Percentiles rank a stretch among this genome's conserved stretches.
phyloP scores from a whole-genome alignment of 2,888 invertebrate genomes.

The Tiliacea citrago region DNA sequence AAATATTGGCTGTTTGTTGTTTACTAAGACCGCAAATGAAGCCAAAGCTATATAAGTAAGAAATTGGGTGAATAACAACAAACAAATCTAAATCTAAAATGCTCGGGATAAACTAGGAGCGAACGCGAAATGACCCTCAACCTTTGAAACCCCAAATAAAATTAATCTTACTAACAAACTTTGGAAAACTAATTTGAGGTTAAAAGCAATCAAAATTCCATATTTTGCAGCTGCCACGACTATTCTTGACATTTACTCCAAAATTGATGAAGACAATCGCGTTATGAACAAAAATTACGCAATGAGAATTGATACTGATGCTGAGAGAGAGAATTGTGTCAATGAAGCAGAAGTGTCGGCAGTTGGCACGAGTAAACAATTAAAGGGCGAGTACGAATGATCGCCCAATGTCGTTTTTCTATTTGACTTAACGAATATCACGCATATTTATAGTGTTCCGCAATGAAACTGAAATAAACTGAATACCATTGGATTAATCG shows the following conservation, averaged over 20 bases:
- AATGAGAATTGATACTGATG: slow-evolving; percentile 70
- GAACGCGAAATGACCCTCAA: neutral
- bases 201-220: slow-evolving; percentile 40
- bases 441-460: slow-evolving; percentile 64
- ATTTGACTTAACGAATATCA: slow-evolving; percentile 67
- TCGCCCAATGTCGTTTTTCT: slow-evolving; percentile 75
- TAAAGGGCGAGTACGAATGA: slow-evolving; percentile 74
- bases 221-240: slow-evolving; percentile 28
- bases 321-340: slow-evolving; percentile 80
- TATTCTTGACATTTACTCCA: slow-evolving; percentile 55
- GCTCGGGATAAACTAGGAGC: neutral
- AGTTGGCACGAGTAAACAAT: slow-evolving; percentile 77
- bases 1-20: slow-evolving; percentile 29
- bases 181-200: slow-evolving; percentile 16
- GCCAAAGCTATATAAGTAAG: neutral
- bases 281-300: slow-evolving; percentile 71
- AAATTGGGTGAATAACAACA: neutral
- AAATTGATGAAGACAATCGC: slow-evolving; percentile 57
- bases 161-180: neutral
- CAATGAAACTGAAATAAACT: slow-evolving; percentile 57
- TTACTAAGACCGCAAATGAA: slow-evolving; percentile 16
- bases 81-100: neutral
- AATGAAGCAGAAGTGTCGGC: slow-evolving; percentile 76
- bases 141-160: neutral
- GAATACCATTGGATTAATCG: slow-evolving; percentile 25